Base-by-base conservation (phyloP, 2,888 invertebrate genomes). In the Ecliptopera silaceata region DNA sequence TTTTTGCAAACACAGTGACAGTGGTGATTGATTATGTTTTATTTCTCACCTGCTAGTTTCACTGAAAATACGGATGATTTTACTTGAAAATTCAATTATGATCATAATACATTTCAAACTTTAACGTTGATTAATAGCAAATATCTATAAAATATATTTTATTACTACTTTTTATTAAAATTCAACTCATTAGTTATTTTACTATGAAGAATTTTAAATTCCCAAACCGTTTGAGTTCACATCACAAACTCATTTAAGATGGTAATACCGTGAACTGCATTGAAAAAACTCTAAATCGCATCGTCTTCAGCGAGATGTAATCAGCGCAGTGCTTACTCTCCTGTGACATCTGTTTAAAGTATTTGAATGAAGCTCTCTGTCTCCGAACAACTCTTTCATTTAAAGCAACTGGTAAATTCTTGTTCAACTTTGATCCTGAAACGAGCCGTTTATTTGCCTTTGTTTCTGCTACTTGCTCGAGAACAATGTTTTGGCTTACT, bases 301-400 rank as follows among this genome's bases (percentile, higher is more conserved):
- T 59, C 52, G 36, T 49, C 57, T 56, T 56, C 51, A 39, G 47
- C 41, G 8, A 53, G 53, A 52, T 48, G 53, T 61, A 63, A 61
- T 63, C 63, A 59, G 51, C 39, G 26, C 54, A 45, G 41, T 46
- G 55, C 61, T 59, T 61, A 61, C 57, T 60, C 49, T 46, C 56
- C 61, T 54, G 57, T 59, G 51, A 61, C 51, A 61, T 65, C 59
- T 59, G 58, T 58, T 61, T 59, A 61, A 55, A 58, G 61, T 59
- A 51, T 61, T 61, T 56, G 57, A 59, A 59, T 59, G 59, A 58
- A 61, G 53, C 65, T 65, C 53, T 53, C 46, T 65, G 52, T 54
- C 50, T 54, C 45, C 22, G 42, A 38, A 55, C 49, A 55, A 57
- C 42, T 59, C 41, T 48, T 56, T 59, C 52, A 56, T 58, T 59